Evolutionary conservation across 2,113 vertebrate species (phyloP).

Genomic region (Dissostichus mawsoni): DNA sequence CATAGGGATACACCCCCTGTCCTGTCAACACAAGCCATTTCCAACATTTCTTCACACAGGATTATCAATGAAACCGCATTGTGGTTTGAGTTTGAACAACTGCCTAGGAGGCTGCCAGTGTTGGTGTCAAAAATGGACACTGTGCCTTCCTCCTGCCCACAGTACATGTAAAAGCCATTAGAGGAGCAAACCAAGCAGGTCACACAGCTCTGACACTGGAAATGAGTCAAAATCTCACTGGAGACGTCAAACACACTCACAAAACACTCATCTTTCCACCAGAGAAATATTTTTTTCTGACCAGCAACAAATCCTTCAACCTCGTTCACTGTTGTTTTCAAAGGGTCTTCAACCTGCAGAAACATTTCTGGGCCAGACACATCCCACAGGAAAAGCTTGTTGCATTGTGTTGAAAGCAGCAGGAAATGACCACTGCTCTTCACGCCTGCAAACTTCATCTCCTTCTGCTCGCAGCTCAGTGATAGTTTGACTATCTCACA

Average conservation of each 20-base stretch:
- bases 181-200: constrained; percentile 74
- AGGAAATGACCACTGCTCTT: constrained; percentile 68
- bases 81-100: constrained; percentile 62
- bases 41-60: constrained; percentile 44
- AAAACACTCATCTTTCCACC: constrained; percentile 69
- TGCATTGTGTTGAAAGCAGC: constrained; percentile 74
- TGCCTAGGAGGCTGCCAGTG: constrained; percentile 47
- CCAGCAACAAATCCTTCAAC: constrained; percentile 65
- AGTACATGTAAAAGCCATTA: constrained; percentile 66
- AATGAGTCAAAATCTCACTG: constrained; percentile 34
- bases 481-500: constrained; percentile 49
- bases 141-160: constrained; percentile 78
- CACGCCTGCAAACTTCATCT: constrained; percentile 72
- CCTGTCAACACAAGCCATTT: constrained; percentile 78
- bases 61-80: constrained; percentile 66
- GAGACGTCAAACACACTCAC: constrained; percentile 72
- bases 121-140: constrained; percentile 77
- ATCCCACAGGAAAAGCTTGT: constrained; percentile 77
- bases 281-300: constrained; percentile 68
- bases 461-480: constrained; percentile 45
- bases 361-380: constrained; percentile 55
- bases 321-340: constrained; percentile 16
- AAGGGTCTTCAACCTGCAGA: constrained; percentile 60
- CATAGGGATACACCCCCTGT: constrained; percentile 79
- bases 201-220: constrained; percentile 76